A percentile compares a stretch with the other conserved stretches of the same genome.
phyloP scores from a whole-genome alignment of 2,797 vertebrate species.

The Acipenser ruthenus region DNA sequence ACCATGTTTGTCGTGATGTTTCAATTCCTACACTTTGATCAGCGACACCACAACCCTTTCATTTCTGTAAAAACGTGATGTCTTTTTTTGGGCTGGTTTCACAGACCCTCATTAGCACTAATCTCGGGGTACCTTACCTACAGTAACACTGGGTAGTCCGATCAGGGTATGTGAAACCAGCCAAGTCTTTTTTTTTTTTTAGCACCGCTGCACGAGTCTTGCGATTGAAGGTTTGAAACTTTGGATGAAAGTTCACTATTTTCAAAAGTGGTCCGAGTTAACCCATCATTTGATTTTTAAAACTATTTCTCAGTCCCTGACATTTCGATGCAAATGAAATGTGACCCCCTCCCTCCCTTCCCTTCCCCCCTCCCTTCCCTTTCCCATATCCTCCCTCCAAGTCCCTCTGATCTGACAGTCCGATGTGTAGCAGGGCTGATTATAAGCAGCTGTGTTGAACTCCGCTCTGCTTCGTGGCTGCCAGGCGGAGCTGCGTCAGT shows the following conservation, averaged over 20 bases:
- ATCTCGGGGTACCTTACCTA: too few species aligned
- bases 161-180: too few species aligned
- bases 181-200: too few species aligned
- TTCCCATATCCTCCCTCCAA: not conserved
- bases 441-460: not conserved
- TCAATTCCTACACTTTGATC: too few species aligned
- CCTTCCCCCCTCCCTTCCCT: too few species aligned
- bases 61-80: too few species aligned
- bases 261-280: not conserved
- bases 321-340: not conserved
- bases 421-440: not conserved
- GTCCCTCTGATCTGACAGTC: not conserved
- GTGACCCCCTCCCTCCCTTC: not conserved
- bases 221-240: not conserved
- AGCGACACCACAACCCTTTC: too few species aligned
- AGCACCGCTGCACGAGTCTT: too few species aligned
- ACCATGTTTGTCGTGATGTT: too few species aligned
- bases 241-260: not conserved
- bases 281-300: not conserved
- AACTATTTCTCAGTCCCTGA: not conserved
- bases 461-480: not conserved
- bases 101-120: too few species aligned
- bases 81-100: too few species aligned
- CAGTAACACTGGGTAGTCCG: too few species aligned
- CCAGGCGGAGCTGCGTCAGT: conserved; percentile 2